Percentiles rank a stretch among this genome's conserved stretches.
These are phyloP conservation scores for Aphaenogaster rudis DNA, from an alignment of 1,140 invertebrate species.

Conservation along the genomic window DNA sequence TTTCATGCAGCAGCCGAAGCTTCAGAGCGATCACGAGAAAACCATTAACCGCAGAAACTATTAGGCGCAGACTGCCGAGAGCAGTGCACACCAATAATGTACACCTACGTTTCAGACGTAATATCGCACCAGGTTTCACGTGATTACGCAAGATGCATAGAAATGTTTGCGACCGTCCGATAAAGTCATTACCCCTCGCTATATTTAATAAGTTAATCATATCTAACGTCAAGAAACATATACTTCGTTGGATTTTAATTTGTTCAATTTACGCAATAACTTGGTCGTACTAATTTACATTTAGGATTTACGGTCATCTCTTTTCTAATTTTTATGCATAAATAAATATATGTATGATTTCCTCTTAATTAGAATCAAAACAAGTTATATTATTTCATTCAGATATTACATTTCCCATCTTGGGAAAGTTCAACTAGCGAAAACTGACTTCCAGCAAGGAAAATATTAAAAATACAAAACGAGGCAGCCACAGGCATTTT, in stretches of 20 bases:
- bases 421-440: not conserved
- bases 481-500: slow-evolving; percentile 17
- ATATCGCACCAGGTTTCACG: slow-evolving; percentile 16
- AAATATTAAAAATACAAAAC: slow-evolving; percentile 14
- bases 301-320: not conserved
- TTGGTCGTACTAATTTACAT: not conserved
- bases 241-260: slow-evolving; percentile 9
- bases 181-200: not conserved
- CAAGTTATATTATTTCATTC: not conserved
- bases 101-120: slow-evolving; percentile 58
- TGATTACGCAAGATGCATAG: slow-evolving; percentile 13
- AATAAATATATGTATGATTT: not conserved
- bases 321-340: not conserved
- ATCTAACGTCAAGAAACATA: not conserved
- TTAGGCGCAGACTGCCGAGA: slow-evolving; percentile 46
- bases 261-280: slow-evolving; percentile 9
- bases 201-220: slow-evolving; percentile 39
- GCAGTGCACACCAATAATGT: slow-evolving; percentile 25
- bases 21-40: slow-evolving; percentile 56
- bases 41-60: slow-evolving; percentile 66
- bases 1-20: not conserved
- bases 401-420: not conserved
- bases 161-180: not conserved
- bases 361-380: not conserved
- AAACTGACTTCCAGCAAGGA: not conserved